Conservation (phyloP, 2,888 invertebrate species). For the Parnassius glacialis region DNA sequence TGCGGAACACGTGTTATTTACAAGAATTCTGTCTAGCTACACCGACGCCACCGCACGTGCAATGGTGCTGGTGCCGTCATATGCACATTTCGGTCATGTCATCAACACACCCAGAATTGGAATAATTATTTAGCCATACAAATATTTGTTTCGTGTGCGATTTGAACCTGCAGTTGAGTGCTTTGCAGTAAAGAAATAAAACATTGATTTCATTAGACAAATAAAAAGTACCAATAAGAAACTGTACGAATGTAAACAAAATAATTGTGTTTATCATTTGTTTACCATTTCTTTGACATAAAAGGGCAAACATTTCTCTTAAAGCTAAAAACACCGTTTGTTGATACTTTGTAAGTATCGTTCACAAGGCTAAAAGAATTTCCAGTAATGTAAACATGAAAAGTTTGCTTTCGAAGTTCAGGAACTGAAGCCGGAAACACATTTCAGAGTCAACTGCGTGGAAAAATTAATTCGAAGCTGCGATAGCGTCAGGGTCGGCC, state of each 20-base stretch:
- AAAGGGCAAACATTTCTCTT: conserved; percentile 42
- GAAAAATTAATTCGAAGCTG: conserved; percentile 76
- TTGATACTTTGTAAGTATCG: conserved; percentile 65
- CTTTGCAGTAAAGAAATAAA: no score
- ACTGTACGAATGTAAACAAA: not conserved
- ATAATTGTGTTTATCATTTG: conserved; percentile 17
- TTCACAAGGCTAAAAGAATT: conserved; percentile 69
- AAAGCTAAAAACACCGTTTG: conserved; percentile 53
- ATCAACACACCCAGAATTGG: no score
- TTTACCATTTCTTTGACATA: conserved; percentile 21
- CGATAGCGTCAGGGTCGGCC: conserved; percentile 43
- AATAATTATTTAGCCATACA: no score
- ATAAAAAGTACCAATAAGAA: no score
- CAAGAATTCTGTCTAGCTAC: no score
- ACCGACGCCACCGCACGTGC: no score
- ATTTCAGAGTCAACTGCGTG: conserved; percentile 77
- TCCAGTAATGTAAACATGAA: conserved; percentile 76
- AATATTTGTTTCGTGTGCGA: no score
- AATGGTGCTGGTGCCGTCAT: no score
- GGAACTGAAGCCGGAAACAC: conserved; percentile 72
- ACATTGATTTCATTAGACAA: no score
- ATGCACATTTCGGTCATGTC: no score
- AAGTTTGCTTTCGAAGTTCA: conserved; percentile 75
- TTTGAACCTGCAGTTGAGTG: no score
- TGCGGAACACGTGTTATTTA: no score